Conservation (phyloP, 2,888 invertebrate species). For the Cerastis leucographa region DNA sequence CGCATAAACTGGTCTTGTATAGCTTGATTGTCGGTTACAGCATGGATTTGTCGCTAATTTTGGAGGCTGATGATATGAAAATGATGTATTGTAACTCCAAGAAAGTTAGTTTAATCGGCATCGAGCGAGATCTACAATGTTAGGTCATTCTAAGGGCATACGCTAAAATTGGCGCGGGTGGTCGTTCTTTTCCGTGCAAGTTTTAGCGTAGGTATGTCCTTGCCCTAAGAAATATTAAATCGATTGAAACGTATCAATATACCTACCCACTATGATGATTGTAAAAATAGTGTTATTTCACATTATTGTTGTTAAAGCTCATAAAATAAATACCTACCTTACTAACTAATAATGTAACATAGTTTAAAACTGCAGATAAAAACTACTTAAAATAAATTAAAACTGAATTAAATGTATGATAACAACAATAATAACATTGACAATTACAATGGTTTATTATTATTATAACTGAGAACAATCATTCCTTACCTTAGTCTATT, state of each 20-base stretch:
- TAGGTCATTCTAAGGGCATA: neutral
- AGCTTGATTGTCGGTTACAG: neutral
- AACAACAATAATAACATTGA: constrained; percentile 23
- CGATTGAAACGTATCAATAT: constrained; percentile 18
- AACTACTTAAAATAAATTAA: neutral
- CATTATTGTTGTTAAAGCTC: constrained; percentile 21
- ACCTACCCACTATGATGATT: constrained; percentile 1
- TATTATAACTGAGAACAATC: constrained; percentile 57
- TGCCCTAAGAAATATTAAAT: constrained; percentile 13
- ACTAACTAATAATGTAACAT: neutral
- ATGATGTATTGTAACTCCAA: neutral
- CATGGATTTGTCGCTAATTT: neutral
- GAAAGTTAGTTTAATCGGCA: neutral
- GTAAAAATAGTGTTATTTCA: constrained; percentile 22
- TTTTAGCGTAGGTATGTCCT: neutral
- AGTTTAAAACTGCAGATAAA: neutral
- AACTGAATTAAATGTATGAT: constrained; percentile 20
- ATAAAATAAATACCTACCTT: constrained; percentile 5
- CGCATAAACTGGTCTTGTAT: no score
- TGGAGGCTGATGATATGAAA: neutral
- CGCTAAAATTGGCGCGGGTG: neutral
- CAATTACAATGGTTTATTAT: constrained; percentile 44
- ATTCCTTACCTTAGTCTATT: constrained; percentile 64
- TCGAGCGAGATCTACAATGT: neutral
- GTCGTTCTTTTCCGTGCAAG: neutral